Base-by-base conservation (phyloP, 2,113 vertebrate genomes). In the Heteronetta atricapilla region DNA sequence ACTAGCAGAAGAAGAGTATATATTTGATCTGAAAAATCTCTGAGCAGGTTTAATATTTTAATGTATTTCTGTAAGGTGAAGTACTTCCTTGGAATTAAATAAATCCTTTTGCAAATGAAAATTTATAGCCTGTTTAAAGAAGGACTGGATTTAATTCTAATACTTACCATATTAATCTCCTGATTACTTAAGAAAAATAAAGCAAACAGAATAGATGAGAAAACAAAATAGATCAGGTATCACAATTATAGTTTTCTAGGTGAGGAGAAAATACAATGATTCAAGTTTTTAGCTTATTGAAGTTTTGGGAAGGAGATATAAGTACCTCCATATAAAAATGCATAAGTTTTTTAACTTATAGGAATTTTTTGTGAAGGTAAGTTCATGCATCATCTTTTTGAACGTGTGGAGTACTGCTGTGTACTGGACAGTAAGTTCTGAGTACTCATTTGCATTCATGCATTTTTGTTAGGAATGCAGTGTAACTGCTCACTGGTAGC, bases 51-150 rank as follows among this genome's bases (percentile, higher is more conserved):
- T 80, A 91, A 62, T 86, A 13, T 93, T 90, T 94, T 86, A 92
- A 60, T 90, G 50, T 73, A 28, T 87, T 62, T 86, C 63, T 86
- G 20, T 68, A 78, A 95, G 33, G 19, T 58, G 72, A 82, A 63
- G 63, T 81, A 20, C 38, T 86, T 82, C 74, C 34, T 90, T 82
- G 21, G 40, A 83, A 59, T 84, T 20, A 64, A 21, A 86, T 72
- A 46, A 46, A 9, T 11, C 22, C 21, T 94, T 96, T 82, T 94
- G n/a, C 75, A 88, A 86, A 95, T 86, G 92, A 82, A 78, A 97
- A 94, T 91, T 38, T 94, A 28, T 95, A 85, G 72, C 48, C 60
- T 40, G 15, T 95, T 96, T 91, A 21, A 58, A 94, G 91, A 56
- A 42, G 9, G 16, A 42, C 72, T 58, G 23, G 44, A 50, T 46